phyloP scores from a whole-genome alignment of 2,113 vertebrate genomes.

The Bucco capensis region DNA sequence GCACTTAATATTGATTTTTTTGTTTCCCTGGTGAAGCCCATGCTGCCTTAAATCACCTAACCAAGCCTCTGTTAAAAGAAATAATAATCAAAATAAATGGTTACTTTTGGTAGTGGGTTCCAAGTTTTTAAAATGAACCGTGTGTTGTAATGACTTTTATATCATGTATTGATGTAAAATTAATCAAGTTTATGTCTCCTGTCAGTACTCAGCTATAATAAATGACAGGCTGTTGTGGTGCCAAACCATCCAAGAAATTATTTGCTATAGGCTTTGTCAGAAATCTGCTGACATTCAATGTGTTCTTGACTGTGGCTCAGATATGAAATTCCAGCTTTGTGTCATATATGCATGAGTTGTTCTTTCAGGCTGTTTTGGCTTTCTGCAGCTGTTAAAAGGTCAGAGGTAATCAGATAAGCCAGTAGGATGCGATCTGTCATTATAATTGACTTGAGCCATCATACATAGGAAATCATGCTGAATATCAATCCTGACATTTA shows the following conservation, averaged over 20 bases:
- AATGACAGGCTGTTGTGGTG: constrained; percentile 52
- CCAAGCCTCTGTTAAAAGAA: background rate
- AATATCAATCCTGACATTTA: constrained; percentile 62
- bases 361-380: constrained; percentile 60
- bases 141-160: constrained; percentile 13
- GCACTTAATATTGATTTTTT: background rate
- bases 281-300: constrained; percentile 61
- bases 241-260: constrained; percentile 66
- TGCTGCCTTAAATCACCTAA: background rate
- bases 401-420: constrained; percentile 70
- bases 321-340: constrained; percentile 58
- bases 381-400: constrained; percentile 67
- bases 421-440: constrained; percentile 64
- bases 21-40: background rate
- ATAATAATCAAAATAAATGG: background rate
- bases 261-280: constrained; percentile 61
- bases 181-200: constrained; percentile 57
- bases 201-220: constrained; percentile 35
- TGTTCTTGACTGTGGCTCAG: constrained; percentile 52
- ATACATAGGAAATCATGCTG: constrained; percentile 50
- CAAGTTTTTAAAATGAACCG: background rate
- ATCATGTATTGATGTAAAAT: constrained; percentile 50
- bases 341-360: constrained; percentile 56
- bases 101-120: background rate
- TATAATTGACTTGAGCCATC: constrained; percentile 66